Percentiles rank a stretch among this genome's conserved stretches.
phyloP scores from a whole-genome alignment of 2,888 invertebrate genomes.

The Sesamia inferens region DNA sequence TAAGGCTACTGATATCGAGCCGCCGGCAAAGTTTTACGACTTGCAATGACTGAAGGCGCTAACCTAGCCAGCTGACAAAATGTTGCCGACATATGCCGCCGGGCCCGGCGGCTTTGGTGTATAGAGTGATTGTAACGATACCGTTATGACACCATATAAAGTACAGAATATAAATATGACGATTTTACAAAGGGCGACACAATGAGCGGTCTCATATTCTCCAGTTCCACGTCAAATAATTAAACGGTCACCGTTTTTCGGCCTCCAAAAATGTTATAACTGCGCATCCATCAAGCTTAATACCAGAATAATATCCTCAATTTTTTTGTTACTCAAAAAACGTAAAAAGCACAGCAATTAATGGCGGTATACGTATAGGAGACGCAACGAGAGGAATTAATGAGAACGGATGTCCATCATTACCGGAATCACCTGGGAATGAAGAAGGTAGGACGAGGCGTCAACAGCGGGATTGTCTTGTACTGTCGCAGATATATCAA shows the following conservation, averaged over 20 bases:
- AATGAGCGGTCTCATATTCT: not conserved
- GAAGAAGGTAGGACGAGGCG: slow-evolving; percentile 25
- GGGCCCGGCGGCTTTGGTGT: too few relatives aligned
- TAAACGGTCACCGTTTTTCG: slow-evolving; percentile 11
- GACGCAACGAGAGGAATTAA: slow-evolving; percentile 64
- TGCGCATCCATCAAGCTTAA: slow-evolving; percentile 56
- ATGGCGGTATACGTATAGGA: slow-evolving; percentile 60
- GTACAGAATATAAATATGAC: too few relatives aligned
- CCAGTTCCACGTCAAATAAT: not conserved
- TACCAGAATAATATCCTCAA: slow-evolving; percentile 37
- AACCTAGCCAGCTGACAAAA: too few relatives aligned
- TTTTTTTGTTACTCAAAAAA: slow-evolving; percentile 43
- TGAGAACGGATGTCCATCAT: slow-evolving; percentile 63
- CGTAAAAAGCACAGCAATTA: slow-evolving; percentile 60
- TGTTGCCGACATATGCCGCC: too few relatives aligned
- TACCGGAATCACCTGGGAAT: slow-evolving; percentile 53
- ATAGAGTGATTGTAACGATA: too few relatives aligned
- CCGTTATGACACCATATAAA: too few relatives aligned
- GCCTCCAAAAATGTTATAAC: slow-evolving; percentile 22
- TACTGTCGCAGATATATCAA: not conserved
- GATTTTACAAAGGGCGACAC: too few relatives aligned
- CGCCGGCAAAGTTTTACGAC: too few relatives aligned
- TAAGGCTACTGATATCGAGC: too few relatives aligned
- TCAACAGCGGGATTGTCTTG: not conserved
- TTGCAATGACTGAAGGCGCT: too few relatives aligned